Evolutionary conservation across 2,888 invertebrate genomes (phyloP), one percentile per base, ranked within the genome.

Genomic region (Cephus sareptanus): DNA sequence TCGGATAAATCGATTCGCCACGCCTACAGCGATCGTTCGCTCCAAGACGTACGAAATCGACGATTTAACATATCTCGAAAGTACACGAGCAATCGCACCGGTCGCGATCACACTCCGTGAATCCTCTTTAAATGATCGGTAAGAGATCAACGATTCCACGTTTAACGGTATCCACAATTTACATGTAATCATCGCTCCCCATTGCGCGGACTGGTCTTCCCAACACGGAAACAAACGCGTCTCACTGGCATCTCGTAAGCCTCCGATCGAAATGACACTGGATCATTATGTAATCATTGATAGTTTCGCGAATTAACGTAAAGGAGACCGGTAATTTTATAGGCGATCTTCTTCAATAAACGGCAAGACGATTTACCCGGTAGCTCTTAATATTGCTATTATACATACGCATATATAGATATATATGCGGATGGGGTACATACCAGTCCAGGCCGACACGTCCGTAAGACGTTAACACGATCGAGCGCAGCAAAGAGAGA

Each of bases 401-500:
- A 23, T 56, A 2, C 9, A 56, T 23, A 56, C 23, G 56, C 23
- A 0, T 23, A 23, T 56, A 23, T 6, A 56, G 56, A 3, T 56
- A 56, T 23, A 23, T 23, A 23, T 56, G 56, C 56, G 2, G 9
- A 56, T 23, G 23, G 2, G 9, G 23, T 56, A 56, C 56, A 56
- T 56, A 56, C 56, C 56, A 56, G 56, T 56, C 9, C 56, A 23
- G 56, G 23, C 56, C 23, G 23, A 56, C 56, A 23, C 56, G 56
- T 56, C 56, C 56, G 56, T 23, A 56, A 56, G 56, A 56, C 56
- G 56, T 56, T 56, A 56, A 56, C 56, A 23, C 56, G 56, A 9
- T 56, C 73, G 75, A 79, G 73, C 74, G 75, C 73, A 74, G 70
- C 70, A 77, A 77, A 79, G 79, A 73, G 79, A 76, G 79, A 76